Conservation (phyloP, 2,113 vertebrate species). For the Brachyistius frenatus region DNA sequence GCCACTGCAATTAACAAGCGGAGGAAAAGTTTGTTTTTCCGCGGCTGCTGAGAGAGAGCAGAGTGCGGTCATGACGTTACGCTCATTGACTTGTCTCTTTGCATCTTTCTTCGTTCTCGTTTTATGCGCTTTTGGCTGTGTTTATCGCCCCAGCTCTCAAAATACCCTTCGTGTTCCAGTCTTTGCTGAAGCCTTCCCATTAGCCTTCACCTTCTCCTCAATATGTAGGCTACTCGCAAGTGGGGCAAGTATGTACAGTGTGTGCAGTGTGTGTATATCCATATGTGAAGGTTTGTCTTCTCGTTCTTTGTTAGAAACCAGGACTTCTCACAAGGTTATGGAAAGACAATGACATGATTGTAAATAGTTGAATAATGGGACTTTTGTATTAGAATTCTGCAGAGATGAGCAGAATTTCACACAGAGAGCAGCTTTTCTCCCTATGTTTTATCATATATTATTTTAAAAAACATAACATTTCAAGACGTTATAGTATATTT, state of each 20-base stretch:
- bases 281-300: too few relatives aligned
- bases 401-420: too few relatives aligned
- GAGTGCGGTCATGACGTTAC: slow-evolving; percentile 8
- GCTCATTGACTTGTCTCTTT: slow-evolving; percentile 49
- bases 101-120: slow-evolving; percentile 23
- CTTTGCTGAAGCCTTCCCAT: slow-evolving; percentile 25
- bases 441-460: too few relatives aligned
- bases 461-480: too few relatives aligned
- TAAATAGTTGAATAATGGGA: background rate
- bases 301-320: too few relatives aligned
- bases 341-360: background rate
- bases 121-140: background rate
- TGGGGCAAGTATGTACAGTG: slow-evolving; percentile 11
- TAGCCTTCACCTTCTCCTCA: slow-evolving; percentile 38
- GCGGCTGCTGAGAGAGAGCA: slow-evolving; percentile 4
- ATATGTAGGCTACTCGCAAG: slow-evolving; percentile 26
- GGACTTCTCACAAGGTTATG: too few relatives aligned
- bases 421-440: too few relatives aligned
- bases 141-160: slow-evolving; percentile 25
- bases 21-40: slow-evolving; percentile 56
- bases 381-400: too few relatives aligned
- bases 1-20: slow-evolving; percentile 53
- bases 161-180: slow-evolving; percentile 18
- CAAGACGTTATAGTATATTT: too few relatives aligned
- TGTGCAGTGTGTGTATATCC: too few relatives aligned